These are phyloP conservation scores for Porites lobata DNA, from an alignment of 92 coral and sea anemone genomes.

Conservation along the genomic window DNA sequence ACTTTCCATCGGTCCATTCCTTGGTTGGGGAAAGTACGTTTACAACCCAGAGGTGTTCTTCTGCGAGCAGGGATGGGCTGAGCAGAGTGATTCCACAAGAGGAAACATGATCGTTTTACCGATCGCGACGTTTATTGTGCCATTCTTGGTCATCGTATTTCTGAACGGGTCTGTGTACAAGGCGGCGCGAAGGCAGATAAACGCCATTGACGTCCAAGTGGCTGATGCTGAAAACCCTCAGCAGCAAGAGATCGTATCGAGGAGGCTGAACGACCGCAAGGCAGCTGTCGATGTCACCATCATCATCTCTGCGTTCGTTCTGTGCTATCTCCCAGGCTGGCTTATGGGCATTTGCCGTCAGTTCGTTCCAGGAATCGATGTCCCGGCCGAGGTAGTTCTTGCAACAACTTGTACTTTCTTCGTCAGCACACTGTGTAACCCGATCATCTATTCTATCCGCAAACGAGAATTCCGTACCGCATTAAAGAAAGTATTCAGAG, in stretches of 20 bases:
- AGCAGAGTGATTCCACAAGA: background rate
- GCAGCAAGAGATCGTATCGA: background rate
- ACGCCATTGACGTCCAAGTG: background rate
- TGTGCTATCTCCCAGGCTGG: constrained; percentile 13
- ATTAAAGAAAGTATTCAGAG: background rate
- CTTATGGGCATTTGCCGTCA: background rate
- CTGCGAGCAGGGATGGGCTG: background rate
- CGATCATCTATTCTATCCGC: background rate
- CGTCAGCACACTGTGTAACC: background rate
- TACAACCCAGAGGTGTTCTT: constrained; percentile 15
- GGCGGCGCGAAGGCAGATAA: background rate
- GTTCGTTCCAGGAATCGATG: background rate
- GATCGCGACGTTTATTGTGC: background rate
- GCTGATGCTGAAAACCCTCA: background rate
- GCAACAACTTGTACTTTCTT: background rate
- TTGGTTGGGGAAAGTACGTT: background rate
- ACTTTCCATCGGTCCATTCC: background rate
- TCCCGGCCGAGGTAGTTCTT: background rate
- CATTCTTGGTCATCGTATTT: background rate
- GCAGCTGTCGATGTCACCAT: constrained; percentile 15
- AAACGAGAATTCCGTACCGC: background rate
- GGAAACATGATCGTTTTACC: background rate
- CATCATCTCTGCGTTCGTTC: background rate
- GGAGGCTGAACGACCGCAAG: background rate
- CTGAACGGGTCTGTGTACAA: background rate